phyloP scores from a whole-genome alignment of 2,797 vertebrate species.

The Acanthopagrus latus region DNA sequence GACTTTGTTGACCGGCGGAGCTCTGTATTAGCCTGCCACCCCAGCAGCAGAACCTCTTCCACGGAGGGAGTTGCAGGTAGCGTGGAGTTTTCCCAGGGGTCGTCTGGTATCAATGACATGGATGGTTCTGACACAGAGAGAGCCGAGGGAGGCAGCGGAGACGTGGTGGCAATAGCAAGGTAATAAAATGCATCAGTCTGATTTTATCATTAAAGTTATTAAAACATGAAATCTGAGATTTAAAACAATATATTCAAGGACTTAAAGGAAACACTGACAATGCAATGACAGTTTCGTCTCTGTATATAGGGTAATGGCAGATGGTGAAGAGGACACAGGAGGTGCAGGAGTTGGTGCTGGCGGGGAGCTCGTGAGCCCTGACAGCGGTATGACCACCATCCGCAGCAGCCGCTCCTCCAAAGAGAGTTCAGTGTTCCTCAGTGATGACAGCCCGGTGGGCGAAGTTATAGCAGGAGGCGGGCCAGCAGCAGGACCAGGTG shows the following conservation, averaged over 20 bases:
- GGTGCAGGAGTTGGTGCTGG: conserved; percentile 73
- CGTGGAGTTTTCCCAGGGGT: conserved; percentile 94
- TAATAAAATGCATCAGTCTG: conserved; percentile 57
- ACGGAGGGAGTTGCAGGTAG: conserved; percentile 96
- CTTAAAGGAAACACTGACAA: neutral
- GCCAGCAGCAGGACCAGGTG: conserved; percentile 51
- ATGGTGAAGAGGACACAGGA: conserved; percentile 79
- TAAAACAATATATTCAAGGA: neutral
- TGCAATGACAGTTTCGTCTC: conserved; percentile 33
- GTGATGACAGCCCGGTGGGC: conserved; percentile 93
- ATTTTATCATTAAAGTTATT: too few species aligned
- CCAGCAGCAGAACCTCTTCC: conserved; percentile 94
- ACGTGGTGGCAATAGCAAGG: conserved; percentile 70
- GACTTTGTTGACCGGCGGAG: conserved; percentile 89
- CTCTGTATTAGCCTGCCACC: conserved; percentile 85
- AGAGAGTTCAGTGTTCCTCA: conserved; percentile 96
- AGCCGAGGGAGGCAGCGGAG: conserved; percentile 63
- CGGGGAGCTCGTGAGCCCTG: conserved; percentile 92
- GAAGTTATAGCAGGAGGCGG: conserved; percentile 81
- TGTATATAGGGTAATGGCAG: conserved; percentile 62
- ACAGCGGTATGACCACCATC: conserved; percentile 94
- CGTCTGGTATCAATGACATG: conserved; percentile 94
- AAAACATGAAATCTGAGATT: too few species aligned
- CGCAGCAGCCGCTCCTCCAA: conserved; percentile 96
- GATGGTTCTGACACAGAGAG: conserved; percentile 93